Evolutionary conservation across 2,113 vertebrate genomes (phyloP).

Genomic region (Leucopsar rothschildi): DNA sequence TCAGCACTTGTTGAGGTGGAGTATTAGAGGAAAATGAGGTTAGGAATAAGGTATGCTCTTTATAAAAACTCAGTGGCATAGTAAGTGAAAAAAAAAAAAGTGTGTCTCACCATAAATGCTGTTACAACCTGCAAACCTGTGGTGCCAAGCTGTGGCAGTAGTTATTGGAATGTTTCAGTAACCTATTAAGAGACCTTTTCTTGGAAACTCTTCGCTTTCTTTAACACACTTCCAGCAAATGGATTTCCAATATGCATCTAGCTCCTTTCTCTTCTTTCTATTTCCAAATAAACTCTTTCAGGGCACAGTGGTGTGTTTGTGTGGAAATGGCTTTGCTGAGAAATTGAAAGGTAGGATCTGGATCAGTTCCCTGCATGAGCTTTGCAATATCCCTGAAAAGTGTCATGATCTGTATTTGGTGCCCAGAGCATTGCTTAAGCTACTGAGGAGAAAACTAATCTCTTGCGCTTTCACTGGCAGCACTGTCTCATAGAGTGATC

Average conservation of each 20-base stretch:
- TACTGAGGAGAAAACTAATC: conserved; percentile 64
- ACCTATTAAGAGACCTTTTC: neutral
- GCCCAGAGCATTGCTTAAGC: conserved; percentile 61
- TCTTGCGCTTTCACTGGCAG: conserved; percentile 57
- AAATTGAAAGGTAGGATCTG: conserved; percentile 43
- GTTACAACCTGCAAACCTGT: neutral
- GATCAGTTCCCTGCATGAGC: conserved; percentile 34
- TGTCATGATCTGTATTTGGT: conserved; percentile 38
- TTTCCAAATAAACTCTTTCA: conserved; percentile 23
- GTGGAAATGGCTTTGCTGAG: conserved; percentile 27
- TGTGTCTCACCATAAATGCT: neutral
- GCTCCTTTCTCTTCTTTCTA: neutral
- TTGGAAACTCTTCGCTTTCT: neutral
- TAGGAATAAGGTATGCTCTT: neutral
- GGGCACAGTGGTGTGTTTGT: conserved; percentile 10
- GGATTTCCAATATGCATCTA: conserved; percentile 29
- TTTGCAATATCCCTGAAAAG: conserved; percentile 50
- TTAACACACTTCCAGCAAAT: conserved; percentile 24
- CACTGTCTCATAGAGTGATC: conserved; percentile 58
- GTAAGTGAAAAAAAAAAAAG: neutral
- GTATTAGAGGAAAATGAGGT: neutral
- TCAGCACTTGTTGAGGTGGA: neutral
- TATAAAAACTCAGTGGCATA: neutral
- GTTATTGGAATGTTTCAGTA: neutral
- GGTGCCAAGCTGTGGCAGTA: neutral